phyloP scores from a whole-genome alignment of 2,797 vertebrate genomes.

The Mallotus villosus region DNA sequence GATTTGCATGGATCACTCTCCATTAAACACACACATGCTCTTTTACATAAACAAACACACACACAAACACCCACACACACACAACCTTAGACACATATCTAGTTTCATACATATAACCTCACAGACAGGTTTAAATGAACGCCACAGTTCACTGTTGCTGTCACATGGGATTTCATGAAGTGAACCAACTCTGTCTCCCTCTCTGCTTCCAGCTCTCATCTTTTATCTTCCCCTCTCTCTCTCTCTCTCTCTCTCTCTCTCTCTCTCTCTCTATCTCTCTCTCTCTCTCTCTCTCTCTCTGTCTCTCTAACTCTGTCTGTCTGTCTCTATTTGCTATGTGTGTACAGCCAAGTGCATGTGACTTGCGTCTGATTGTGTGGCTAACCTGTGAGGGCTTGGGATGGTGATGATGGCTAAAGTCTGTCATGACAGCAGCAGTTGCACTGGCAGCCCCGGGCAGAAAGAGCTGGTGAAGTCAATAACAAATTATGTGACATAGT shows the following conservation, averaged over 20 bases:
- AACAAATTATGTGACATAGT: no score
- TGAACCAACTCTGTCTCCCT: neutral
- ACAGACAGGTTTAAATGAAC: neutral
- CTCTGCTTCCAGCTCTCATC: no score
- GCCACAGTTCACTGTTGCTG: neutral
- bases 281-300: neutral
- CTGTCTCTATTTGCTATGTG: constrained; percentile 37
- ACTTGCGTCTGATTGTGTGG: constrained; percentile 62
- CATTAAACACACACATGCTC: neutral
- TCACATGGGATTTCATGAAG: neutral
- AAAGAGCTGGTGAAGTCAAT: no score
- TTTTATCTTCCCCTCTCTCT: no score
- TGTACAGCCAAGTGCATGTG: constrained; percentile 62
- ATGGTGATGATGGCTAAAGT: constrained; percentile 43
- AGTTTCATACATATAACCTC: no score
- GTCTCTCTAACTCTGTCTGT: constrained; percentile 4
- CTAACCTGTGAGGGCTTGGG: constrained; percentile 57
- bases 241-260: no score
- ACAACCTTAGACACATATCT: neutral
- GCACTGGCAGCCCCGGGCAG: no score
- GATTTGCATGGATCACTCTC: neutral
- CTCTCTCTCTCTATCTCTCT: no score
- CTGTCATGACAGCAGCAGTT: constrained; percentile 1
- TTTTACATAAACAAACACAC: no score
- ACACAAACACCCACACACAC: neutral